These are phyloP conservation scores for Platysternon megacephalum DNA, from an alignment of 2,113 vertebrate species.

Conservation along the genomic window DNA sequence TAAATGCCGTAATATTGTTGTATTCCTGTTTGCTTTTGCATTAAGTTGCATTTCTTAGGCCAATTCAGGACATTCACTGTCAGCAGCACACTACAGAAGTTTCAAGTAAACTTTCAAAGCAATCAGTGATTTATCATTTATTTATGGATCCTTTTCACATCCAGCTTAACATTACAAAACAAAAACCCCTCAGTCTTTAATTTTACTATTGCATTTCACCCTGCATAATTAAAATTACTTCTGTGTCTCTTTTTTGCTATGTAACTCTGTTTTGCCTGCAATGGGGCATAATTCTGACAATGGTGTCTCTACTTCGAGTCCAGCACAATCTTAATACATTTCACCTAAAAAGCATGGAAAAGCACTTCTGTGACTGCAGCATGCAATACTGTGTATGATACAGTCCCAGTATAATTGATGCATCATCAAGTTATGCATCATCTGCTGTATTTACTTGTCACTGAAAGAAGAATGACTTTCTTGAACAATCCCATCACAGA, in stretches of 20 bases:
- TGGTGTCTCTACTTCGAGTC: not conserved
- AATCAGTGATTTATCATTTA: slow-evolving; percentile 63
- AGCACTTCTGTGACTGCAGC: not conserved
- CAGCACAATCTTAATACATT: not conserved
- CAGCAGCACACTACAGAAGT: not conserved
- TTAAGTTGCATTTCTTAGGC: slow-evolving; percentile 10
- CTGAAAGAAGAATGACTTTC: slow-evolving; percentile 15
- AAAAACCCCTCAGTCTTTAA: not conserved
- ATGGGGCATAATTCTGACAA: not conserved
- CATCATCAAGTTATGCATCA: slow-evolving; percentile 15
- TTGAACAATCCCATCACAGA: not conserved
- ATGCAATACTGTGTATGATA: not conserved
- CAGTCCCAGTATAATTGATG: slow-evolving; percentile 46
- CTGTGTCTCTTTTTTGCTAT: slow-evolving; percentile 21
- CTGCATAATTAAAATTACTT: slow-evolving; percentile 17
- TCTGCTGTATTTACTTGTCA: not conserved
- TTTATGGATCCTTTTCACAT: slow-evolving; percentile 56
- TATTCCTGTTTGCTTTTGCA: not conserved
- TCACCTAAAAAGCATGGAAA: not conserved
- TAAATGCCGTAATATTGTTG: not conserved
- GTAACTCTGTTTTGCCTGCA: not conserved
- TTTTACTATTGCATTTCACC: slow-evolving; percentile 41
- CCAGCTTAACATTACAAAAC: slow-evolving; percentile 41
- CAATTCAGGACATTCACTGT: slow-evolving; percentile 31
- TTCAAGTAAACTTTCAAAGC: slow-evolving; percentile 51